Conservation (phyloP, 2,888 invertebrate species). For the Drosophila paranaensis region DNA sequence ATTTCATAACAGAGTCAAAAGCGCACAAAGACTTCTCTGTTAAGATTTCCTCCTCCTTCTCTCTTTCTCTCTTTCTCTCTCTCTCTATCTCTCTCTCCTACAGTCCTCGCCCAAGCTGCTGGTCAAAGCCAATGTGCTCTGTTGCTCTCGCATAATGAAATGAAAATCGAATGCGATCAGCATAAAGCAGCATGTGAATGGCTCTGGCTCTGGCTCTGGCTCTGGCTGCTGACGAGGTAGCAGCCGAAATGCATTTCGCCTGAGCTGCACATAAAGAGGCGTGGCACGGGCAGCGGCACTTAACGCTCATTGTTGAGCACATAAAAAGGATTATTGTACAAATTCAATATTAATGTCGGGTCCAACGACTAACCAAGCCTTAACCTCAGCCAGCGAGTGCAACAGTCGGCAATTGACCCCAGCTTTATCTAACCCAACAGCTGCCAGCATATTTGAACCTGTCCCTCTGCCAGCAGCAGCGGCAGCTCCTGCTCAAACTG, state of each 20-base stretch:
- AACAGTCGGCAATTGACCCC: conserved; percentile 23
- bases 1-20: no score
- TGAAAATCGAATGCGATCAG: conserved; percentile 60
- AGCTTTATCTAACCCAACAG: background rate
- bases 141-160: background rate
- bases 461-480: background rate
- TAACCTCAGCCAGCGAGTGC: conserved; percentile 16
- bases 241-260: conserved; percentile 58
- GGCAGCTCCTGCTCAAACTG: background rate
- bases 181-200: conserved; percentile 50
- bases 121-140: background rate
- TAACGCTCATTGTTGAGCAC: conserved; percentile 72
- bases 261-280: conserved; percentile 61
- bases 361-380: conserved; percentile 26
- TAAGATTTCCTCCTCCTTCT: no score
- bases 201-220: conserved; percentile 24
- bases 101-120: background rate
- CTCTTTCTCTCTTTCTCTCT: no score
- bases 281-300: conserved; percentile 62
- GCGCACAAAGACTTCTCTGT: no score
- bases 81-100: background rate
- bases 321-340: conserved; percentile 78
- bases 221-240: conserved; percentile 26
- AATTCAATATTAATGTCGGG: conserved; percentile 78
- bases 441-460: background rate